phyloP scores from a whole-genome alignment of 2,888 invertebrate genomes.

The Agrilus mali region DNA sequence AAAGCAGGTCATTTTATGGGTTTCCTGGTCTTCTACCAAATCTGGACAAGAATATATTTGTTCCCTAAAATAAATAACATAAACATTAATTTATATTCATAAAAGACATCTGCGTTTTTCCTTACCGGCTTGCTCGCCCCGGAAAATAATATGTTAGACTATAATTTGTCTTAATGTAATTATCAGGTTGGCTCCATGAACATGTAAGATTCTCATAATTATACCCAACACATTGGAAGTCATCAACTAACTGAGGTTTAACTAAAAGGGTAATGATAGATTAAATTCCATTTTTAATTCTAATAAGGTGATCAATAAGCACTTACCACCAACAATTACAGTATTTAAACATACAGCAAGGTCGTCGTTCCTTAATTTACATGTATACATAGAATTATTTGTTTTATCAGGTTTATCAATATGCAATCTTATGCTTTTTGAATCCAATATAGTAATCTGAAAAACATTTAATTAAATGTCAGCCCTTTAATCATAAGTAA shows the following conservation, averaged over 20 bases:
- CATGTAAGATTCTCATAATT: conserved; percentile 67
- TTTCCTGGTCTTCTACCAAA: conserved; percentile 16
- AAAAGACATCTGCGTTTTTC: conserved; percentile 25
- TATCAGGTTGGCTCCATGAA: conserved; percentile 50
- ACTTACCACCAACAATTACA: conserved; percentile 46
- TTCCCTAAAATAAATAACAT: too few species aligned
- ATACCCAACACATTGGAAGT: conserved; percentile 60
- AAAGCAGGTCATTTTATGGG: conserved; percentile 28
- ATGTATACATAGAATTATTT: conserved; percentile 38
- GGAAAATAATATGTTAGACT: conserved; percentile 35
- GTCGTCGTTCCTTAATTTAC: conserved; percentile 34
- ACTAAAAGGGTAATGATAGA: conserved; percentile 28
- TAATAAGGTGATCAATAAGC: conserved; percentile 6
- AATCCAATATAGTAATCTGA: conserved; percentile 43
- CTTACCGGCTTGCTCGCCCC: conserved; percentile 30
- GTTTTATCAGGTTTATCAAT: conserved; percentile 42
- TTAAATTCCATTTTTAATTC: conserved; percentile 7
- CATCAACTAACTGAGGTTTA: conserved; percentile 48
- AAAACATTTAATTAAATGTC: conserved; percentile 8
- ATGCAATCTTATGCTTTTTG: conserved; percentile 47
- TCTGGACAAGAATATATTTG: neutral
- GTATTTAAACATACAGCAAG: conserved; percentile 40
- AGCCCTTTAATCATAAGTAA: neutral
- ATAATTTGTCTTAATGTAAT: conserved; percentile 46
- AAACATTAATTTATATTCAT: too few species aligned